phyloP scores from a whole-genome alignment of 2,797 vertebrate genomes.

The Microctenopoma lineatum region DNA sequence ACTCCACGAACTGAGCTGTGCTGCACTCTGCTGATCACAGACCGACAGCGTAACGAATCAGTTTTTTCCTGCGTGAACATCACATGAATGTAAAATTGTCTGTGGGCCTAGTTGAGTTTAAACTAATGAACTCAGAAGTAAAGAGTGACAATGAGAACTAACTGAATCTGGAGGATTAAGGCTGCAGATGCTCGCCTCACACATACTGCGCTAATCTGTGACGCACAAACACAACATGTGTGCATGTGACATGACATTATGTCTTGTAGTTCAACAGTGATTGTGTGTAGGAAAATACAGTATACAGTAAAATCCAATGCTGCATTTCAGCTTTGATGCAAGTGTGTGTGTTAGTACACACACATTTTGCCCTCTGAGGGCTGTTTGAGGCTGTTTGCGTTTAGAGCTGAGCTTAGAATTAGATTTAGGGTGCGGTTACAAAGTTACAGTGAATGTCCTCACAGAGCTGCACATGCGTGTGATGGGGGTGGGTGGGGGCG shows the following conservation, averaged over 20 bases:
- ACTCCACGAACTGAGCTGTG: slow-evolving; percentile 12
- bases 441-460: too few relatives aligned
- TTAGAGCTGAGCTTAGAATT: too few relatives aligned
- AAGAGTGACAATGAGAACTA: slow-evolving; percentile 24
- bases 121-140: not conserved
- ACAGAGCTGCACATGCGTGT: too few relatives aligned
- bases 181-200: slow-evolving; percentile 19
- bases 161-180: slow-evolving; percentile 44
- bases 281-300: too few relatives aligned
- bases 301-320: too few relatives aligned
- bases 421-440: too few relatives aligned
- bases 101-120: not conserved
- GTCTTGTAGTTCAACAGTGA: too few relatives aligned
- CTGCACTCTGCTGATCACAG: slow-evolving; percentile 48
- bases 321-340: too few relatives aligned
- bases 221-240: slow-evolving; percentile 15
- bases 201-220: slow-evolving; percentile 50
- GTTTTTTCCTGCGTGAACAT: not conserved
- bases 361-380: too few relatives aligned
- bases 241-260: not conserved
- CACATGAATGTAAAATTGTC: not conserved
- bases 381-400: too few relatives aligned
- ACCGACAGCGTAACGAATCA: not conserved
- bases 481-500: too few relatives aligned
- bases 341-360: too few relatives aligned